Evolutionary conservation across 2,113 vertebrate species (phyloP), one percentile per base, ranked within the genome.

Genomic region (Gambusia holbrooki): DNA sequence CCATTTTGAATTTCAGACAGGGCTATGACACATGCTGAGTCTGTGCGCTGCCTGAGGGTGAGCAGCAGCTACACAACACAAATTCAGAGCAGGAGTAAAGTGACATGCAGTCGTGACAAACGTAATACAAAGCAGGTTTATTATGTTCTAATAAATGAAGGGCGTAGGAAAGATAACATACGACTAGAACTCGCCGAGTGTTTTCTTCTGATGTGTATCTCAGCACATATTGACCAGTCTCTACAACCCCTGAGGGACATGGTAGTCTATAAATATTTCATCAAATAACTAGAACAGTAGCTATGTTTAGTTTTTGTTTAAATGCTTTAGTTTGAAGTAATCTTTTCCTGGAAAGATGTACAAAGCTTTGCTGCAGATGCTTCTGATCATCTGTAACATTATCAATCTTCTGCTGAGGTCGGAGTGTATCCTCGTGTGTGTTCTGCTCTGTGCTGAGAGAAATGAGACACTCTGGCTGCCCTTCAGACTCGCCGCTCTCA

Each of bases 401-500:
- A 83, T 83, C 66, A 81, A 86, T 86, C 79, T 76, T 48, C 63
- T 25, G 22, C 71, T 64, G 25, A 75, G 48, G 79, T 81, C 35
- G 65, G 67, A 60, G 65, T 71, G 58, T 65, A 58, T 77, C 61
- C 29, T 58, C 13, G 60, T 71, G 58, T 82, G 78, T 66, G 66
- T 83, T 61, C 68, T 78, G 71, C 58, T 51, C 76, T 68, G 74
- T 48, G 33, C 60, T 40, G 64, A 83, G 77, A 90, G 82, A 82
- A 80, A 90, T 81, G 68, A 89, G 74, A 84, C 78, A 71, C 81
- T 65, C 63, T 33, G 28, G 66, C 82, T 77, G 87, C 84, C 88
- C 85, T 85, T 91, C 89, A 86, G 86, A 83, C 85, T 76, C 76
- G 60, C 79, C 35, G 65, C 75, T 87, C 86, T 71, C 84, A 65